Evolutionary conservation across 2,888 invertebrate genomes (phyloP), one percentile per base, ranked within the genome.

Genomic region (Stenoptilia bipunctidactyla): DNA sequence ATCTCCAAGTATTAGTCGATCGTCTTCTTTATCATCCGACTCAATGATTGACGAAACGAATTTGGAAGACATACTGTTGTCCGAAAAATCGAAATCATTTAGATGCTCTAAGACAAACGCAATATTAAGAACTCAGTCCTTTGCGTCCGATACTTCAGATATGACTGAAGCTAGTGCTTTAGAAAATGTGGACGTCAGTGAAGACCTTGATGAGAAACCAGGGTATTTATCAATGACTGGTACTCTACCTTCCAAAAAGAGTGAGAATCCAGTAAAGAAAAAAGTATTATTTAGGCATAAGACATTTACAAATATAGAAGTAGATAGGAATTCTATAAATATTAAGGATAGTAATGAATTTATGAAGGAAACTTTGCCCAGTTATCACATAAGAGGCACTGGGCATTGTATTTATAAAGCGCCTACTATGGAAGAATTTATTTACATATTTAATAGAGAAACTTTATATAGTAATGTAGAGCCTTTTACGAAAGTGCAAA

Each of bases 271-370:
- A 13, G 52, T 52, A n/a, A 68, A 66, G 43, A 79, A 74, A 44
- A 77, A 74, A 53, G 72, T 80, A 1, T 59, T 83, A 13, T 83
- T 83, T 52, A 71, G 83, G 40, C 79, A 83, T 52, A 83, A 76
- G 66, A 83, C 83, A 3, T 83, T 83, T 47, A 82, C 83, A 6
- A 82, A 77, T 46, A 80, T 80, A 25, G 80, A 83, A 61, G 61
- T 63, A 20, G 79, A 82, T 46, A 68, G 75, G 53, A 72, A 70
- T 53, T 77, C 75, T 10, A 49, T 61, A 3, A 67, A 62, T 50
- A 45, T 63, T 1, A 70, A 53, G 56, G 69, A 71, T 50, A 66
- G 73, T 44, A 63, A 59, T 48, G 60, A 66, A 8, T 68, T 75
- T 56, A 53, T 73, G 15, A 79, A 71, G 51, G 80, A 82, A 53